These are phyloP conservation scores for Caenorhabditis sp. DNA, from an alignment of 2,888 invertebrate genomes.

Conservation along the genomic window DNA sequence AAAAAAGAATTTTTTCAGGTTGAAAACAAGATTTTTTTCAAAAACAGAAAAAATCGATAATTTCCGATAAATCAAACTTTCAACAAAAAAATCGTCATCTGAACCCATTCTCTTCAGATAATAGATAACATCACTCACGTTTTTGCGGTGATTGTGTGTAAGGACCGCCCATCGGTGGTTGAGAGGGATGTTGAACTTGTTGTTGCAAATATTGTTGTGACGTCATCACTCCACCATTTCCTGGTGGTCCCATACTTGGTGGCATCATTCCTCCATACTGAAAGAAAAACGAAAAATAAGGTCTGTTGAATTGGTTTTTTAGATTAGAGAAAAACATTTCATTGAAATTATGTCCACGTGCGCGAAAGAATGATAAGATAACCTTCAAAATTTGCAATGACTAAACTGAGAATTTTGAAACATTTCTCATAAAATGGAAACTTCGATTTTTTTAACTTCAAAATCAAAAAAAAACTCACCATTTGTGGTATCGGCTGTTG, in stretches of 20 bases:
- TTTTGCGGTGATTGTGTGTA: slow-evolving; percentile 14
- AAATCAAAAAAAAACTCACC: slow-evolving; percentile 4
- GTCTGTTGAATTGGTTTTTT: slow-evolving; percentile 9
- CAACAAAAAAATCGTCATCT: no score
- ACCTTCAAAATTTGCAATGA: background rate
- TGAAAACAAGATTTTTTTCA: no score
- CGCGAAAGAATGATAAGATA: slow-evolving; percentile 4
- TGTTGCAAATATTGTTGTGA: slow-evolving; percentile 34
- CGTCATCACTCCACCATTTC: slow-evolving; percentile 16
- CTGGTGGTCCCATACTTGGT: no score
- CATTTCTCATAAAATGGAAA: background rate
- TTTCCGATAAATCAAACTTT: background rate
- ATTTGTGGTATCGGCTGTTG: background rate
- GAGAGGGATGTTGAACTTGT: slow-evolving; percentile 14
- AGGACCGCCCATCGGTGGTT: background rate
- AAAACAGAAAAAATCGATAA: no score
- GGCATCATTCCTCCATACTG: slow-evolving; percentile 14
- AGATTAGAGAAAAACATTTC: background rate
- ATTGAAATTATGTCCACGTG: background rate
- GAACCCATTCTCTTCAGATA: background rate
- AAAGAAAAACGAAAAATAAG: slow-evolving; percentile 5
- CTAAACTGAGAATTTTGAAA: slow-evolving; percentile 1
- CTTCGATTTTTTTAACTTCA: background rate
- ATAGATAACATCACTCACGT: background rate
- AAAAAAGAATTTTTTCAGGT: no score